Evolutionary conservation across 2,113 vertebrate species (phyloP).

Genomic region (Eira barbara): DNA sequence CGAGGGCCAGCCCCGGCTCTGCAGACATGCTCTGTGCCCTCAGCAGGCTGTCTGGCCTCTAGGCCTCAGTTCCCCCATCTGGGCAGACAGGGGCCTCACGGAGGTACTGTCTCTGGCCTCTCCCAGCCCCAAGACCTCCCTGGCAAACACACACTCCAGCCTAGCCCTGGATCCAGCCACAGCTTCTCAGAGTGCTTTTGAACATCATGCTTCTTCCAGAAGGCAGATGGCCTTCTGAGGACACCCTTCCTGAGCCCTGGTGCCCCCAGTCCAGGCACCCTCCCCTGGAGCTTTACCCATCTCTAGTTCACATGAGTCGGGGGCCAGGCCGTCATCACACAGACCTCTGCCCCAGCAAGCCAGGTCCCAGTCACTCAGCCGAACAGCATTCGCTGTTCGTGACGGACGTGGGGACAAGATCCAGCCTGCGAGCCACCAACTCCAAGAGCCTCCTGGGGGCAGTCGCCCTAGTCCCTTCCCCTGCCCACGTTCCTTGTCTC

Average conservation of each 20-base stretch:
- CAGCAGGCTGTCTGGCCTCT: neutral
- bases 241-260: neutral
- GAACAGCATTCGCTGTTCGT: neutral
- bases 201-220: neutral
- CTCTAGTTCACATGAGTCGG: rapidly evolving
- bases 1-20: neutral
- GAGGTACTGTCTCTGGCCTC: neutral
- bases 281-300: neutral
- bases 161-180: neutral
- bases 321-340: neutral
- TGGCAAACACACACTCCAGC: neutral
- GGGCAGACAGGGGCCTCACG: neutral
- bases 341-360: neutral
- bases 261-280: neutral
- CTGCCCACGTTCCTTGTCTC: neutral
- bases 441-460: neutral
- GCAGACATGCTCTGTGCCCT: neutral
- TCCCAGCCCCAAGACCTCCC: neutral
- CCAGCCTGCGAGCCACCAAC: neutral
- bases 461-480: neutral
- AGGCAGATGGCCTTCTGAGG: neutral
- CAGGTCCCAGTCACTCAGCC: neutral
- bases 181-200: neutral
- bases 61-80: neutral
- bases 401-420: neutral